Evolutionary conservation across 2,888 invertebrate genomes (phyloP).

Genomic region (Leptopilina myrica): DNA sequence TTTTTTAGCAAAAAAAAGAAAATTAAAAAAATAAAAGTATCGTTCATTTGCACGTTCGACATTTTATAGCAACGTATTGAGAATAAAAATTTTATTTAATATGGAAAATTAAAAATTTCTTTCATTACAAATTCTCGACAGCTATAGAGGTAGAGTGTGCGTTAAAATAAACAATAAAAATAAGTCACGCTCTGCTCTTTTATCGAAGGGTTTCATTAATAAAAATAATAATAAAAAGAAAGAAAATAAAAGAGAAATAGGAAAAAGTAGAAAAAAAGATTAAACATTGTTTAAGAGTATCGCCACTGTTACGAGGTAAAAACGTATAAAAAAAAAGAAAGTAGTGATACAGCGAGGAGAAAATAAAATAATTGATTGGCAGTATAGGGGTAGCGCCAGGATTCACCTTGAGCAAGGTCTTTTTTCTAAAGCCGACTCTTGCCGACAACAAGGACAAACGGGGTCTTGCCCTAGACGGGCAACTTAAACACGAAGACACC

Average conservation of each 20-base stretch:
- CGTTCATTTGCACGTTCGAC: too few species aligned
- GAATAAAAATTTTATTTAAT: too few species aligned
- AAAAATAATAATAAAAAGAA: background rate
- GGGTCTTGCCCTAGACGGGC: slow-evolving; percentile 90
- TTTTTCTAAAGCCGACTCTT: slow-evolving; percentile 86
- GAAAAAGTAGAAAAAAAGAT: slow-evolving; percentile 53
- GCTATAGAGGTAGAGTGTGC: background rate
- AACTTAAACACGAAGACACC: slow-evolving; percentile 92
- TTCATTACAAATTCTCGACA: too few species aligned
- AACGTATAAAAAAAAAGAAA: slow-evolving; percentile 57
- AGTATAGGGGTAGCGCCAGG: slow-evolving; percentile 90
- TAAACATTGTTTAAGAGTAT: slow-evolving; percentile 46
- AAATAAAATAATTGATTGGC: slow-evolving; percentile 76
- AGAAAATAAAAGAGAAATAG: background rate
- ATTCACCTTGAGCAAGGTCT: slow-evolving; percentile 91
- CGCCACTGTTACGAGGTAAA: slow-evolving; percentile 54
- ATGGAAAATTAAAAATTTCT: too few species aligned
- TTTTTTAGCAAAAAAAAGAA: too few species aligned
- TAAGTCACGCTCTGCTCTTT: slow-evolving; percentile 19
- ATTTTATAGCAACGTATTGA: too few species aligned
- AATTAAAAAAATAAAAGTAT: too few species aligned
- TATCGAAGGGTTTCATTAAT: slow-evolving; percentile 45
- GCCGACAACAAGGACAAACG: slow-evolving; percentile 91
- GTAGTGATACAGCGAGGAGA: slow-evolving; percentile 65
- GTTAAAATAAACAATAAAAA: background rate